Evolutionary conservation across 2,888 invertebrate species (phyloP).

Genomic region (Macaria liturata): DNA sequence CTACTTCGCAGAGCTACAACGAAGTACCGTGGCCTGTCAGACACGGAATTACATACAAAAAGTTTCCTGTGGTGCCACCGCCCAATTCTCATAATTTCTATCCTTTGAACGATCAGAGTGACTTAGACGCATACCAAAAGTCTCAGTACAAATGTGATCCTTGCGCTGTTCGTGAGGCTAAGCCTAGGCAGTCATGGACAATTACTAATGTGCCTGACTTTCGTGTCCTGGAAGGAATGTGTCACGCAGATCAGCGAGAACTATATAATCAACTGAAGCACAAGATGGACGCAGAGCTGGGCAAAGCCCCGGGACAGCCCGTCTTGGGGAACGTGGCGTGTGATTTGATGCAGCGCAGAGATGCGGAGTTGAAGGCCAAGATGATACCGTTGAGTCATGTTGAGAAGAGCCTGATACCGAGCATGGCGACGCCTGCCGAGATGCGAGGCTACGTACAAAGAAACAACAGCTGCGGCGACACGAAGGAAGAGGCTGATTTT

Average conservation of each 20-base stretch:
- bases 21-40: conserved; percentile 73
- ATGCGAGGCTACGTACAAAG: conserved; percentile 69
- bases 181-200: conserved; percentile 79
- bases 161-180: conserved; percentile 67
- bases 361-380: conserved; percentile 76
- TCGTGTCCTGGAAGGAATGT: conserved; percentile 68
- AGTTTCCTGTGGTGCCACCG: conserved; percentile 69
- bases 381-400: conserved; percentile 79
- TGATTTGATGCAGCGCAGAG: conserved; percentile 70
- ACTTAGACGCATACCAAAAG: conserved; percentile 68
- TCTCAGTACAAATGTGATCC: conserved; percentile 71
- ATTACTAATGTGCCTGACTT: conserved; percentile 75
- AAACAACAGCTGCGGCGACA: conserved; percentile 78
- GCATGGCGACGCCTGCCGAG: conserved; percentile 69
- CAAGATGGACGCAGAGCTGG: conserved; percentile 76
- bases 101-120: conserved; percentile 66
- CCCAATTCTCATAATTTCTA: conserved; percentile 68
- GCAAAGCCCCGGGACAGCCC: conserved; percentile 71
- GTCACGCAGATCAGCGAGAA: conserved; percentile 72
- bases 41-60: conserved; percentile 67
- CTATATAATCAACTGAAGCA: conserved; percentile 72
- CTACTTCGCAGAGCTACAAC: conserved; percentile 59
- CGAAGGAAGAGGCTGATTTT: conserved; percentile 79
- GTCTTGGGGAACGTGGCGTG: conserved; percentile 62
- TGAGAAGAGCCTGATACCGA: conserved; percentile 74